Base-by-base conservation (phyloP, 2,797 vertebrate genomes). In the Erethizon dorsatum region DNA sequence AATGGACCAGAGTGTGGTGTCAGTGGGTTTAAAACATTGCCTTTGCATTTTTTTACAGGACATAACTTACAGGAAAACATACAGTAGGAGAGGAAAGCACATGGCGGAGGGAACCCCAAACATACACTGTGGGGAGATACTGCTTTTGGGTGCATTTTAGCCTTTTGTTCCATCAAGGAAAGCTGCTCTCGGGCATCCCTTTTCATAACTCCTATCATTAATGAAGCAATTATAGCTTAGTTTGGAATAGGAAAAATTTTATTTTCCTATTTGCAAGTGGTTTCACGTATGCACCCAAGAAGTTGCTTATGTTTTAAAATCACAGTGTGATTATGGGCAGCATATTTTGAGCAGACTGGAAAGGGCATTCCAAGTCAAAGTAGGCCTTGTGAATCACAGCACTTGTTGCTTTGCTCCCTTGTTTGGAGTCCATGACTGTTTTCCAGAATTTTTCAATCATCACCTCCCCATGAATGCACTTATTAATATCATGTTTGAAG, bases 401-500 rank as follows among this genome's bases (percentile, higher is more conserved):
- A 1, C 24, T 52, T 41, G 0, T 7, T 14, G 2, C 45, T 56
- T 15, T 41, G 59, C 56, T n/a, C 11, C 63, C n/a, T 33, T 31
- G 1, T 28, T 57, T 22, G 71, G 71, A 61, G 59, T 28, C 45
- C 5, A 0, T 17, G 56, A 24, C 86, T 31, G 3, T 61, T 33
- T 28, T 2, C 1, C 12, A n/a, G 80, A 31, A 20, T 33, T 80
- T 22, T 26, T 28, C 33, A 33, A 9, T 14, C 56, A 0, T 59
- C n/a, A 33, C 67, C 73, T 91, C 33, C 17, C 22, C 7, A 1
- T 6, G 26, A 57, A 52, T 5, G 37, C 22, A 5, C 45, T 65
- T 69, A 2, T 18, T 4, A 2, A 10, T 31, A 2, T 14, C 47
- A 6, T 0, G 1, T 56, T 57, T 31, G 24, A 37, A 41, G 37